Evolutionary conservation across 2,888 invertebrate genomes (phyloP).

Genomic region (Melinaea menophilus): DNA sequence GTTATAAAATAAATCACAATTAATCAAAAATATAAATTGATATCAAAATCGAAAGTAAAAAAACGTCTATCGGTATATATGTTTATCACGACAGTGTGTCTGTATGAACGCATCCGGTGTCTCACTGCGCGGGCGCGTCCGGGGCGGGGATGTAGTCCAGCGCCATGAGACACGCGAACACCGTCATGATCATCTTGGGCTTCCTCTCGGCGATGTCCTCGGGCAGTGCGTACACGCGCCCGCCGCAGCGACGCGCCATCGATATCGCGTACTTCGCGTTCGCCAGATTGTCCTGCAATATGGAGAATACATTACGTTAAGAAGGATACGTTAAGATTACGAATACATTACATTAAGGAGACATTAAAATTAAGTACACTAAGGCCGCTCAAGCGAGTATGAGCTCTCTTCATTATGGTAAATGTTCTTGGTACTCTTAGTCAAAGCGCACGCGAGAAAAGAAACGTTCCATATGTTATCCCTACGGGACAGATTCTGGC

Average conservation of each 20-base stretch:
- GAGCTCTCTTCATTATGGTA: too few relatives aligned
- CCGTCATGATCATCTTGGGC: slow-evolving; percentile 99
- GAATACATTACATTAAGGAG: too few relatives aligned
- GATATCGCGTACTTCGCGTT: slow-evolving; percentile 99
- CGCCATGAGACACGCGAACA: slow-evolving; percentile 99
- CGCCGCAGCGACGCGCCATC: slow-evolving; percentile 98
- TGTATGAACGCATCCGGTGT: background rate
- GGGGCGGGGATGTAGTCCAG: slow-evolving; percentile 95
- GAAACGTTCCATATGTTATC: too few relatives aligned
- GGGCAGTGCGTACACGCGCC: slow-evolving; percentile 97
- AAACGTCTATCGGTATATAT: background rate
- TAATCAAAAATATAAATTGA: background rate
- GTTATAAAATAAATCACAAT: too few relatives aligned
- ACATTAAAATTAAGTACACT: too few relatives aligned
- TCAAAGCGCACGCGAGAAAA: too few relatives aligned
- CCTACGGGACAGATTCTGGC: too few relatives aligned
- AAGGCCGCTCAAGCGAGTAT: too few relatives aligned
- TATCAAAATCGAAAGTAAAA: background rate
- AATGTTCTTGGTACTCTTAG: too few relatives aligned
- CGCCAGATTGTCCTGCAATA: slow-evolving; percentile 89
- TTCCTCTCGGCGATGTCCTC: slow-evolving; percentile 99
- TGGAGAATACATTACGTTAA: background rate
- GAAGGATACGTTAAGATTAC: too few relatives aligned
- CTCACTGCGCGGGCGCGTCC: slow-evolving; percentile 78
- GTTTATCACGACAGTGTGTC: background rate